Evolutionary conservation across 2,888 invertebrate species (phyloP), one percentile per base, ranked within the genome.

Genomic region (Syrista parreyssii): DNA sequence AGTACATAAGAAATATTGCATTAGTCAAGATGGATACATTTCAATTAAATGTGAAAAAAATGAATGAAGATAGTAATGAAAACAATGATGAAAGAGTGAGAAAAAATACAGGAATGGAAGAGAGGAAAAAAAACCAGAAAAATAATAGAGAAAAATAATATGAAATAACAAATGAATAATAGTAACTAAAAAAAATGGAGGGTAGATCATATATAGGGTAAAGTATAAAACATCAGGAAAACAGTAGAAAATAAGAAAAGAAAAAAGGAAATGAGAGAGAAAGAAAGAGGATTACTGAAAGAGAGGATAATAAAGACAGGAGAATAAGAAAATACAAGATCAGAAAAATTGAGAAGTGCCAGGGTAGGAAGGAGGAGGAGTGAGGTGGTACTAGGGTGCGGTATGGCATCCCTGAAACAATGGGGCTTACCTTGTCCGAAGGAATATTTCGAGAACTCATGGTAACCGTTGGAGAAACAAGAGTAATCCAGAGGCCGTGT

Each of bases 391-490:
- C 31, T 32, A 71, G 71, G 71, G 71, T 71, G 71, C 71, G 71
- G 71, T 71, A 55, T 55, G 55, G 55, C 55, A 55, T 55, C 55
- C 15, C 55, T 55, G 55, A 55, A 55, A 55, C 55, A 55, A 55
- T 55, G 55, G 55, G 82, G 82, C 93, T 92, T 92, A 96, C 96
- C 96, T 96, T 96, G 94, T 96, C 96, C 92, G 96, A 95, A 92
- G 96, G 96, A 93, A 96, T 95, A 93, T 95, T 95, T 93, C 96
- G 95, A 92, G 94, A 94, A 93, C 95, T 95, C 95, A 95, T 95
- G 92, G 93, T 93, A 88, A 81, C 79, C 81, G 79, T 75, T 75
- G 82, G 78, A 80, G 78, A 79, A 81, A 79, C 77, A 82, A 81
- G 81, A 80, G 79, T 82, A 88, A 87, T 89, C 88, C 89, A 87